Conservation (phyloP, 2,888 invertebrate species). For the Cyrtodaria siliqua region DNA sequence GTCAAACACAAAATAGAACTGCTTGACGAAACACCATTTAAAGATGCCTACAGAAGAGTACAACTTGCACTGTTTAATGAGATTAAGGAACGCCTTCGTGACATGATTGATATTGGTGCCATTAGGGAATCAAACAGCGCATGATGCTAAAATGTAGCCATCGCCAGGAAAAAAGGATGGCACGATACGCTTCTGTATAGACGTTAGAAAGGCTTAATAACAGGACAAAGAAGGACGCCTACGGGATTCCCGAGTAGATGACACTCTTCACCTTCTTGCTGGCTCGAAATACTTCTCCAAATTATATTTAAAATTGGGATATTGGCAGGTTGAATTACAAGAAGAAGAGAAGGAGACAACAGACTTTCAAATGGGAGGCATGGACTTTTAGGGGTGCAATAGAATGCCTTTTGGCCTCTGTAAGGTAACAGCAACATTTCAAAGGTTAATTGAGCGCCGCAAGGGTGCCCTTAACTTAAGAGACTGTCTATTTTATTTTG, state of each 20-base stretch:
- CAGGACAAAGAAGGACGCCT: slow-evolving; percentile 23
- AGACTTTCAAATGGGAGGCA: slow-evolving; percentile 53
- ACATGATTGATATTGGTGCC: slow-evolving; percentile 34
- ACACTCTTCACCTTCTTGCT: slow-evolving; percentile 20
- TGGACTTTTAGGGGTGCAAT: slow-evolving; percentile 52
- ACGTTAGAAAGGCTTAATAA: slow-evolving; percentile 26
- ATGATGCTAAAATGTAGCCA: slow-evolving; percentile 19
- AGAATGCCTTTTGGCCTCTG: slow-evolving; percentile 48
- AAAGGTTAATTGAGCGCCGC: slow-evolving; percentile 51
- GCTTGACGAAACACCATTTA: slow-evolving; percentile 21
- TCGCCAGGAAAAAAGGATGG: slow-evolving; percentile 35
- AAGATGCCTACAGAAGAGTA: slow-evolving; percentile 14
- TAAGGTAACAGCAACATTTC: slow-evolving; percentile 38
- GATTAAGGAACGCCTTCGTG: slow-evolving; percentile 18
- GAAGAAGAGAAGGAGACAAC: slow-evolving; percentile 46
- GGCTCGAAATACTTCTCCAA: slow-evolving; percentile 30
- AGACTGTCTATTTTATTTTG: slow-evolving; percentile 51
- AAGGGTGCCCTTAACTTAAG: slow-evolving; percentile 34
- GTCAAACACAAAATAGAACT: slow-evolving; percentile 21
- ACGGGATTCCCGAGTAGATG: slow-evolving; percentile 25
- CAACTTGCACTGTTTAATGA: slow-evolving; percentile 22
- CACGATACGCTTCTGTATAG: slow-evolving; percentile 25
- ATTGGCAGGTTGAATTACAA: slow-evolving; percentile 29
- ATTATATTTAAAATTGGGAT: slow-evolving; percentile 20
- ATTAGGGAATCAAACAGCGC: slow-evolving; percentile 27